Percentiles rank a stretch among this genome's conserved stretches.
phyloP scores from a whole-genome alignment of 2,888 invertebrate genomes.

The Agrotis exclamationis region DNA sequence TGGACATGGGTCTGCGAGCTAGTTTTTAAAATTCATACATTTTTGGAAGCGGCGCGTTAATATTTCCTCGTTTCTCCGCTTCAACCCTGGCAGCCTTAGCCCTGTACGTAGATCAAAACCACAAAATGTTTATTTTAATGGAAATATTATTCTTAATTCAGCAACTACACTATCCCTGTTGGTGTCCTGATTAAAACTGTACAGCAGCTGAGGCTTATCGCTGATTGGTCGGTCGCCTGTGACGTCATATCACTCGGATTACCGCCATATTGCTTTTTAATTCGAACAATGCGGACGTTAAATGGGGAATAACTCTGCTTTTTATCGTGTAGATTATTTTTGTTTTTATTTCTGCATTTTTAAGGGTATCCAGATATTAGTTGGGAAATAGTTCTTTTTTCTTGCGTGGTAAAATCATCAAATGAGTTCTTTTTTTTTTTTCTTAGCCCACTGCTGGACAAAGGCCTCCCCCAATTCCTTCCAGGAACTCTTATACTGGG shows the following conservation, averaged over 20 bases:
- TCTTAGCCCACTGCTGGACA: too few relatives aligned
- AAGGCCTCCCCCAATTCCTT: too few relatives aligned
- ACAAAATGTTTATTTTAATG: neutral
- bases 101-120: too few relatives aligned
- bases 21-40: too few relatives aligned
- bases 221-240: constrained; percentile 60
- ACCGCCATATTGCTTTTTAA: constrained; percentile 61
- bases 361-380: neutral
- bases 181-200: constrained; percentile 55
- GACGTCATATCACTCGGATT: constrained; percentile 57
- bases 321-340: neutral
- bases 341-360: neutral
- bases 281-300: constrained; percentile 35
- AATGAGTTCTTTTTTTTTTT: too few relatives aligned
- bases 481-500: too few relatives aligned
- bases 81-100: too few relatives aligned
- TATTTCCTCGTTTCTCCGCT: too few relatives aligned
- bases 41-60: too few relatives aligned
- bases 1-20: too few relatives aligned
- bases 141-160: constrained; percentile 28
- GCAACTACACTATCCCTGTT: constrained; percentile 24
- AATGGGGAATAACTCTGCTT: neutral
- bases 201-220: constrained; percentile 59
- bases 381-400: too few relatives aligned
- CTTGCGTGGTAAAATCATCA: too few relatives aligned